Evolutionary conservation across 2,797 vertebrate species (phyloP).

Genomic region (Rhabdomys pumilio): DNA sequence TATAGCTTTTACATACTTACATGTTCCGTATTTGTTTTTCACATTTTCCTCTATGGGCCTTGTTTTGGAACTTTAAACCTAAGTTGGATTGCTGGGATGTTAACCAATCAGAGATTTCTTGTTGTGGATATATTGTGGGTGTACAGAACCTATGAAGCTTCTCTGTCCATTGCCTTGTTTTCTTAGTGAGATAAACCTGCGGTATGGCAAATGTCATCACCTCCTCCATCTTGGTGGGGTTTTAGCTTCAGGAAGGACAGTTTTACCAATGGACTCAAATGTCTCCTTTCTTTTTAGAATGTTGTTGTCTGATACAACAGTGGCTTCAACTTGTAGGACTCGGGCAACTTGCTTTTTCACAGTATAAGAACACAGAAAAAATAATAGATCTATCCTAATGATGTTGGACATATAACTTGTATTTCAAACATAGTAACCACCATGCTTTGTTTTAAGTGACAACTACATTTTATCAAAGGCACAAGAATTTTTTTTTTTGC

Average conservation of each 20-base stretch:
- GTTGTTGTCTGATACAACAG: neutral
- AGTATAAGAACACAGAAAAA: neutral
- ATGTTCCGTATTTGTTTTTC: slow-evolving; percentile 18
- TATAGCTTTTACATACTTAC: neutral
- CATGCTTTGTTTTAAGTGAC: neutral
- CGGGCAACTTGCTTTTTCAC: neutral
- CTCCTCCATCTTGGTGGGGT: neutral
- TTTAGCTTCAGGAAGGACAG: neutral
- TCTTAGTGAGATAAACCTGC: neutral
- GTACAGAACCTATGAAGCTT: neutral
- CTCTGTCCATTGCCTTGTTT: neutral
- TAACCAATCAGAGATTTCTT: slow-evolving; percentile 57
- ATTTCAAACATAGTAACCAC: neutral
- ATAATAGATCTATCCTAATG: neutral
- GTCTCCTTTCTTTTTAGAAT: neutral
- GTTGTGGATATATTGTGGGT: neutral
- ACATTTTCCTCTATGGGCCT: neutral
- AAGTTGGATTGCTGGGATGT: neutral
- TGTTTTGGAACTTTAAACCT: slow-evolving; percentile 25
- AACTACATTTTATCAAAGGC: neutral
- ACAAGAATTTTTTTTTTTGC: neutral
- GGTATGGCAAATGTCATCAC: neutral
- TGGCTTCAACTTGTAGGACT: neutral
- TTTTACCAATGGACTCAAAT: neutral
- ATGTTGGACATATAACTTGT: neutral